A percentile compares a stretch with the other conserved stretches of the same genome.
Conservation (phyloP, 2,888 invertebrate species). For the Dicyrtoma fusca region DNA sequence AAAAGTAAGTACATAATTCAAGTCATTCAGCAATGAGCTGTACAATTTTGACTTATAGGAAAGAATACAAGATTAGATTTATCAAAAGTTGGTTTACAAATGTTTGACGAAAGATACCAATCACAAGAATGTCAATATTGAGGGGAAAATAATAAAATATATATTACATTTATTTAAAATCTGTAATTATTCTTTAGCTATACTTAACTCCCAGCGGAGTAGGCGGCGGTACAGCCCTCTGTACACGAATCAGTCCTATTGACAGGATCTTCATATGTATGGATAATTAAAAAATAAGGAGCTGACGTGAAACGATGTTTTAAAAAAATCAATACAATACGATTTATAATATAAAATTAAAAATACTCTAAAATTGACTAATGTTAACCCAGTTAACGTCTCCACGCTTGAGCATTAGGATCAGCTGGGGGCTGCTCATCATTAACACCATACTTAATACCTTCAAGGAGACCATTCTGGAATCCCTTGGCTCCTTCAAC, state of each 20-base stretch:
- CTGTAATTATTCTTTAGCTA: no score
- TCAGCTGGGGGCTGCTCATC: slow-evolving; percentile 54
- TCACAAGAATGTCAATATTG: no score
- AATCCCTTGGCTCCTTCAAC: slow-evolving; percentile 57
- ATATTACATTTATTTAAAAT: no score
- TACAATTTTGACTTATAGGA: background rate
- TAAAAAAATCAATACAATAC: background rate
- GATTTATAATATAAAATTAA: slow-evolving; percentile 19
- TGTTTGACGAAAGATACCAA: no score
- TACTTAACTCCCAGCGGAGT: no score
- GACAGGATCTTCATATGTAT: background rate
- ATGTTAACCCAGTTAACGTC: slow-evolving; percentile 29
- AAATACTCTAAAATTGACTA: slow-evolving; percentile 40
- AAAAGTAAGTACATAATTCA: slow-evolving; percentile 2
- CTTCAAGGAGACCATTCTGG: slow-evolving; percentile 56
- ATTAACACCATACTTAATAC: slow-evolving; percentile 56
- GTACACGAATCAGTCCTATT: no score
- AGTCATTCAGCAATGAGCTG: slow-evolving; percentile 11
- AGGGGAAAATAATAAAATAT: no score
- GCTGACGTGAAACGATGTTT: background rate
- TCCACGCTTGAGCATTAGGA: slow-evolving; percentile 36
- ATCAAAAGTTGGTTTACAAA: no score
- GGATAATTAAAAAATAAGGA: background rate
- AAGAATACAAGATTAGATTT: no score
- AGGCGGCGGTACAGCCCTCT: no score